These are phyloP conservation scores for Drosophila carrolli DNA, from an alignment of 1,140 invertebrate species.

Conservation along the genomic window DNA sequence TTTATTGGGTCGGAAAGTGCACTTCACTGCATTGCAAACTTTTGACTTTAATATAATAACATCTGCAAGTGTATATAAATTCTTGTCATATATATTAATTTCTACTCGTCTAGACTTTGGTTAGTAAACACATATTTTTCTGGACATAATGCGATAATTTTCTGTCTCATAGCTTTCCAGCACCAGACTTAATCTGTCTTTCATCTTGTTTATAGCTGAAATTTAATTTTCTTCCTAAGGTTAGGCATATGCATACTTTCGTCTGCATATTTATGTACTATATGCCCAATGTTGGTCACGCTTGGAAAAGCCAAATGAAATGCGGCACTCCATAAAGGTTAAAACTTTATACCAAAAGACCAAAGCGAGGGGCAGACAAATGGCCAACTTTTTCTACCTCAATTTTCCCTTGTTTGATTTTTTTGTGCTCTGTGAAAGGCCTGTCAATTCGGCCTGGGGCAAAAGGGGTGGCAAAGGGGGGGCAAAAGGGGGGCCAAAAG, in stretches of 20 bases:
- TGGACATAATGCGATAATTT: constrained; percentile 21
- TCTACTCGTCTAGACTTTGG: constrained; percentile 24
- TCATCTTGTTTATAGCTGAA: constrained; percentile 10
- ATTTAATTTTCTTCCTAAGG: constrained; percentile 19
- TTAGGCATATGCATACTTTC: not conserved
- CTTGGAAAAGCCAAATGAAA: not conserved
- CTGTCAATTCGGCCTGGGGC: constrained; percentile 19
- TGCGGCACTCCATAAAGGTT: constrained; percentile 57
- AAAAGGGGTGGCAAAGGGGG: not conserved
- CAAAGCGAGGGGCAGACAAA: constrained; percentile 63
- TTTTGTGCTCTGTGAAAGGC: constrained; percentile 6
- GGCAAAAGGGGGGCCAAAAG: constrained; percentile 13
- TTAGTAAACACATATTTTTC: constrained; percentile 16
- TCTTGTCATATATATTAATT: not conserved
- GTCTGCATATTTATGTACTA: constrained; percentile 16
- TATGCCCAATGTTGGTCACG: constrained; percentile 41
- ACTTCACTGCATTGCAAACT: too few species aligned
- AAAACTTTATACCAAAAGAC: constrained; percentile 71
- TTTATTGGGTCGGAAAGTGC: too few species aligned
- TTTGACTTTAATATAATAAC: too few species aligned
- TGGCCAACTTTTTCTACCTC: constrained; percentile 60
- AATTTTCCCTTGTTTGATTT: constrained; percentile 12
- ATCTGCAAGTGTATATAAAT: not conserved
- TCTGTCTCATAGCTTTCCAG: constrained; percentile 17
- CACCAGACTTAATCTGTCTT: constrained; percentile 15